Evolutionary conservation across 2,888 invertebrate species (phyloP).

Genomic region (Andricus quercusramuli): DNA sequence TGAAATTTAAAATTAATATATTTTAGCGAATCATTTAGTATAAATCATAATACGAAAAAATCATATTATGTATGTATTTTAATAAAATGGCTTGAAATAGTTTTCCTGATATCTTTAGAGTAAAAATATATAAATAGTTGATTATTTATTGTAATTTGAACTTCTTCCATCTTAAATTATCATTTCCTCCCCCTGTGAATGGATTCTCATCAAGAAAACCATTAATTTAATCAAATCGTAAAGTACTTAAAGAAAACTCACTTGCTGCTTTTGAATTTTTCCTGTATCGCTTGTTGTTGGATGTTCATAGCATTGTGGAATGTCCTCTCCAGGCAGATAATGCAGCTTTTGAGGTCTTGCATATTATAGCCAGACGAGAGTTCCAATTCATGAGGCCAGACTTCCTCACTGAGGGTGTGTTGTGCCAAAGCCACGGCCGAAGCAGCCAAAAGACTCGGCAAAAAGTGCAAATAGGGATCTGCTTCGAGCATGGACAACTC

Average conservation of each 20-base stretch:
- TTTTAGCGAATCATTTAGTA: no score
- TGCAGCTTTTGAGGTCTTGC: conserved; percentile 84
- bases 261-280: conserved; percentile 92
- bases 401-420: conserved; percentile 83
- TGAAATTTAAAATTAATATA: no score
- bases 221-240: neutral
- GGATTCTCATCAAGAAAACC: no score
- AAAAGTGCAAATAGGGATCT: conserved; percentile 90
- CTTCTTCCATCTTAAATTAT: no score
- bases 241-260: conserved; percentile 68
- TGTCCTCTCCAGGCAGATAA: conserved; percentile 85
- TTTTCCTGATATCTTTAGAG: no score
- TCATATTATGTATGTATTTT: no score
- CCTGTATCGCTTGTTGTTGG: conserved; percentile 91
- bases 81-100: no score
- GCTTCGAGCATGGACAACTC: conserved; percentile 93
- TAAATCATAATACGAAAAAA: no score
- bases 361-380: conserved; percentile 85
- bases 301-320: conserved; percentile 84
- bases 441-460: conserved; percentile 91
- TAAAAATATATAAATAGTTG: no score
- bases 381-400: conserved; percentile 86
- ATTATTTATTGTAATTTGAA: no score
- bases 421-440: conserved; percentile 90
- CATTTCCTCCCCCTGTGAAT: no score